Conservation (phyloP, 2,888 invertebrate species). For the Belgica antarctica region DNA sequence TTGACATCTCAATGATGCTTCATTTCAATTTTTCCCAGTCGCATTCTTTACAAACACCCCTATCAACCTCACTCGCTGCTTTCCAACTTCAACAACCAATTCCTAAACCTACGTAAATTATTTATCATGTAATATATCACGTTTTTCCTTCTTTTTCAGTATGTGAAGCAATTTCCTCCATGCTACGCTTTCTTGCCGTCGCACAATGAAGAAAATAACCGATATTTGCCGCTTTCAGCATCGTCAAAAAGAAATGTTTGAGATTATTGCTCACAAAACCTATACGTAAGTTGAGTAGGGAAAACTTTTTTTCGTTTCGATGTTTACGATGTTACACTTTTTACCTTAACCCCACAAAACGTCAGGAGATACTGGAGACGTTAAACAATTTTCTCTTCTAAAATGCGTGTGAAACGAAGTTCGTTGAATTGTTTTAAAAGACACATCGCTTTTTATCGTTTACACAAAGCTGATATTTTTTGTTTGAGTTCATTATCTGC, state of each 20-base stretch:
- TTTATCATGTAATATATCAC: conserved; percentile 42
- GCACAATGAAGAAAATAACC: neutral
- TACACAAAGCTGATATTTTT: too few relatives aligned
- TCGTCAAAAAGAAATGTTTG: neutral
- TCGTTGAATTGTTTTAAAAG: too few relatives aligned
- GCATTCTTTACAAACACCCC: neutral
- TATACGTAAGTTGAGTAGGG: too few relatives aligned
- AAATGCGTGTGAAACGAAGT: conserved; percentile 1
- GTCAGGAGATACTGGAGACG: neutral
- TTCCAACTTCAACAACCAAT: conserved; percentile 33
- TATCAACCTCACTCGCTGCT: neutral
- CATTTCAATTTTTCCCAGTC: neutral
- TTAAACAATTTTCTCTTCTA: neutral
- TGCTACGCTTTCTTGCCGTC: neutral
- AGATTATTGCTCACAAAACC: conserved; percentile 8
- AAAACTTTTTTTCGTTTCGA: too few relatives aligned
- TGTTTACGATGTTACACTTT: neutral
- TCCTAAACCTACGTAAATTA: conserved; percentile 38
- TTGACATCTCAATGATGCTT: conserved; percentile 30
- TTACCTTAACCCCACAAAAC: too few relatives aligned
- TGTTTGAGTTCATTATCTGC: too few relatives aligned
- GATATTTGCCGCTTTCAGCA: neutral
- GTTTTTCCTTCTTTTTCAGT: conserved; percentile 23
- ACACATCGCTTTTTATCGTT: too few relatives aligned
- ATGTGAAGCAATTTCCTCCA: conserved; percentile 42